Percentiles rank a stretch among this genome's conserved stretches.
Conservation (phyloP, 2,888 invertebrate genomes). For the Aphrophora alni region DNA sequence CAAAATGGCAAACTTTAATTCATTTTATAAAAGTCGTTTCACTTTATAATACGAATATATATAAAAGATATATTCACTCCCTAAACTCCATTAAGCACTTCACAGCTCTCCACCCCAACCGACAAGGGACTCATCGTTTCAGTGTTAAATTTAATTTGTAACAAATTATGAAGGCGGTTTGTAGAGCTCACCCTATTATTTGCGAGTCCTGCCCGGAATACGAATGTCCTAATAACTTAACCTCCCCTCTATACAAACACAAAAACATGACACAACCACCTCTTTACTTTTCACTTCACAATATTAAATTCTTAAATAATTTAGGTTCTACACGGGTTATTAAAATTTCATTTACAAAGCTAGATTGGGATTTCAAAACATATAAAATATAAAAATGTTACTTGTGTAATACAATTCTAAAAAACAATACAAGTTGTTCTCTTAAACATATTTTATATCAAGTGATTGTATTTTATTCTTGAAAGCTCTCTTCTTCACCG, state of each 20-base stretch:
- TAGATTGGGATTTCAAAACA: too few relatives aligned
- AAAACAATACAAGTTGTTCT: too few relatives aligned
- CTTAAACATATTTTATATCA: too few relatives aligned
- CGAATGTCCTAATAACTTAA: slow-evolving; percentile 1
- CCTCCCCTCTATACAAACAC: background rate
- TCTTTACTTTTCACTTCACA: background rate
- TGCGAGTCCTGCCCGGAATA: background rate
- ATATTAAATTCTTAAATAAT: background rate
- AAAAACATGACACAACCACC: slow-evolving; percentile 1
- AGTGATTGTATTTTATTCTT: too few relatives aligned
- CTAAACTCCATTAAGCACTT: background rate
- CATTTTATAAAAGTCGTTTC: background rate
- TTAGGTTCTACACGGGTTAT: too few relatives aligned
- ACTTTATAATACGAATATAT: background rate
- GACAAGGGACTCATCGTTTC: background rate
- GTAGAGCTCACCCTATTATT: slow-evolving; percentile 6
- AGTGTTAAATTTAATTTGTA: slow-evolving; percentile 9
- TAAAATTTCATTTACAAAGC: too few relatives aligned
- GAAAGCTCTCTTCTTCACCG: too few relatives aligned
- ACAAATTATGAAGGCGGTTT: slow-evolving; percentile 9
- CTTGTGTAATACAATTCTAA: too few relatives aligned
- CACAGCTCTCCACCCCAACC: background rate
- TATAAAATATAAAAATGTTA: too few relatives aligned
- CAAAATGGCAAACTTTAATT: too few relatives aligned
- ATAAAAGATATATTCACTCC: background rate